Conservation (phyloP, 2,797 vertebrate species). For the Tiaroga cobitis region DNA sequence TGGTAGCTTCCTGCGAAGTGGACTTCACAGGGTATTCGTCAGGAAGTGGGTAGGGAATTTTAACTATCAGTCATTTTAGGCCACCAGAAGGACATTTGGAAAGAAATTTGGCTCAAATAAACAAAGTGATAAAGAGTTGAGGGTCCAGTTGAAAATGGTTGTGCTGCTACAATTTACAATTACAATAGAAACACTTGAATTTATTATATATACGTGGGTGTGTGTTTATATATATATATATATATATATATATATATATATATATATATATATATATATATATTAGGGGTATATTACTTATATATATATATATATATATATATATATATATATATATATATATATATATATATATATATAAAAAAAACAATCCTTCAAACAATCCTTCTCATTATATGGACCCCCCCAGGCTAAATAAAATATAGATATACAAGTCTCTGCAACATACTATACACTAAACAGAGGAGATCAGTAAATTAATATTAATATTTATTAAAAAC, state of each 20-base stretch:
- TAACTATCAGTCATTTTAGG: not conserved
- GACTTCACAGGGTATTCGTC: not conserved
- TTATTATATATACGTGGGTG: no score
- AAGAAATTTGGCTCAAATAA: not conserved
- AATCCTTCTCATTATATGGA: not conserved
- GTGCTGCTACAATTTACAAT: not conserved
- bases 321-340: no score
- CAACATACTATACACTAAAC: not conserved
- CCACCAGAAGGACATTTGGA: not conserved
- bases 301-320: no score
- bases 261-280: no score
- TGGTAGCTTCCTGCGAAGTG: not conserved
- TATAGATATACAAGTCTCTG: not conserved
- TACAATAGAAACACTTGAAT: no score
- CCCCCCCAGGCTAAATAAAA: slow-evolving; percentile 1
- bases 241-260: no score
- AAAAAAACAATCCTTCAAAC: not conserved
- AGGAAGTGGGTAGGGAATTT: no score
- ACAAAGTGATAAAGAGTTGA: not conserved
- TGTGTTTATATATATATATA: no score
- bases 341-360: no score
- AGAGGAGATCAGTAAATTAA: not conserved
- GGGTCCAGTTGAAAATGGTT: not conserved
- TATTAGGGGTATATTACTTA: no score
- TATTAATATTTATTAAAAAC: not conserved